Conservation (phyloP, 2,113 vertebrate genomes). For the Laterallus jamaicensis region DNA sequence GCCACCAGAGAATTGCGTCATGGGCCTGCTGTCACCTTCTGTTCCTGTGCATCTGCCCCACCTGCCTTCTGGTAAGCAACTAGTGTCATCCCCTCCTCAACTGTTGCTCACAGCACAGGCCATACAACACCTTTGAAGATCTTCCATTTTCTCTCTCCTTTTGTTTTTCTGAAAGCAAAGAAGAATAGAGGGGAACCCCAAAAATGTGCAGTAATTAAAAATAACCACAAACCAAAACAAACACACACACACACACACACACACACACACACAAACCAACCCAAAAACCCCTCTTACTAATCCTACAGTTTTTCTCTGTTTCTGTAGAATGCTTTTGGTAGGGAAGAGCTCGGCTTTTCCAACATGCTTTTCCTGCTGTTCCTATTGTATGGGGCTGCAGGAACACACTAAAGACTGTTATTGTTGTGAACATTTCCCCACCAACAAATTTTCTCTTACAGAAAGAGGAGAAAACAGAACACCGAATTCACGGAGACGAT, state of each 20-base stretch:
- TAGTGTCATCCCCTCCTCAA: too few relatives aligned
- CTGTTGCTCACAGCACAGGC: neutral
- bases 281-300: fast-evolving
- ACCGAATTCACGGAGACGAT: neutral
- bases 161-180: neutral
- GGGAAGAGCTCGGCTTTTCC: neutral
- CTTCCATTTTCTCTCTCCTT: neutral
- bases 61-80: neutral
- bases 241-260: too few relatives aligned
- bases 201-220: neutral
- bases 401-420: neutral
- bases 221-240: neutral
- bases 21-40: neutral
- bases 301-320: neutral
- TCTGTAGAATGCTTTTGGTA: neutral
- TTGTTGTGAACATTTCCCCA: neutral
- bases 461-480: neutral
- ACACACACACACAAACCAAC: too few relatives aligned
- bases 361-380: neutral
- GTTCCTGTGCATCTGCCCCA: neutral
- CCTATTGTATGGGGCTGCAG: neutral
- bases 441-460: neutral
- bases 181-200: neutral
- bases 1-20: neutral
- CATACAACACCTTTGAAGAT: neutral